Evolutionary conservation across 2,113 vertebrate species (phyloP), one percentile per base, ranked within the genome.

Genomic region (Columba janthina): DNA sequence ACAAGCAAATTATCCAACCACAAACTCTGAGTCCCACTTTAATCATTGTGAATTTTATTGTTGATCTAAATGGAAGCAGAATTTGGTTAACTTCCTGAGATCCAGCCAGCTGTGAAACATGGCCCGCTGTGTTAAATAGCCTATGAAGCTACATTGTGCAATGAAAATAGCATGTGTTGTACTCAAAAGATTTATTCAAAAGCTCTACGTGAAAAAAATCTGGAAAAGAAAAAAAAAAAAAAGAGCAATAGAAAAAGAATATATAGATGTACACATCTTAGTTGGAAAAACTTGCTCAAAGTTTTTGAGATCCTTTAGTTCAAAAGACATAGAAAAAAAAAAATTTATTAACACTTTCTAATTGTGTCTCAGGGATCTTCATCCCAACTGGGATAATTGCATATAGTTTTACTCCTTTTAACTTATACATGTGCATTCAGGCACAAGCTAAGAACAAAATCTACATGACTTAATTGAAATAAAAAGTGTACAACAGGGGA

Each of bases 21-120:
- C 31, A 66, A 84, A 84, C 48, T 54, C 32, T 0, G 6, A 72
- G 65, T 79, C 19, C 24, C 22, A 79, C 29, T 85, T 85, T 57
- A 89, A 58, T 82, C 6, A 72, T 14, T 69, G 44, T 19, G 78
- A 94, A 87, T 91, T 54, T 81, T 89, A 71, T 51, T 91, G 57
- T 81, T 64, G 53, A 60, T 78, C 48, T 94, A 71, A 94, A 93
- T n/a, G 34, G 73, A 85, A 82, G 56, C 32, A 91, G 78, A 85
- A 78, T 91, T 91, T 72, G 15, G 57, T 89, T 94, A 91, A 71
- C 46, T 87, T 93, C 46, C 82, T 48, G 32, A 78, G 57, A 82
- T 69, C 18, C 44, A 85, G 40, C 38, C 88, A 87, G 65, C 88
- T 91, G 42, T 79, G 88, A 89, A 91, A 65, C 62, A 75, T 21